Percentiles rank a stretch among this genome's conserved stretches.
Conservation (phyloP, 2,888 invertebrate genomes). For the Leucophenga montana region DNA sequence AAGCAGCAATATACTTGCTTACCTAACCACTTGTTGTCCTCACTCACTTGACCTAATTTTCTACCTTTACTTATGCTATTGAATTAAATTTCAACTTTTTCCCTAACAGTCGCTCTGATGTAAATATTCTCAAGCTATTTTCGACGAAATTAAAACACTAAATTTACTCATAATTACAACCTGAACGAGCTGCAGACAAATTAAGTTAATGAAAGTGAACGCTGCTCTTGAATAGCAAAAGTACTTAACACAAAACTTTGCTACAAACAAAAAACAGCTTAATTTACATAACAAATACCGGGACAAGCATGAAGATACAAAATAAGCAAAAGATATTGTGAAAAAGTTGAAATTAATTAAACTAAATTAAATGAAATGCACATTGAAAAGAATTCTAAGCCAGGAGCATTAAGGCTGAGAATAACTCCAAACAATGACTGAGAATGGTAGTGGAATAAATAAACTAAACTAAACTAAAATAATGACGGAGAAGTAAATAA, state of each 20-base stretch:
- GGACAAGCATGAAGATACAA: background rate
- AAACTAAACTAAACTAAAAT: too few species aligned
- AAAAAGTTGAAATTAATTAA: conserved; percentile 31
- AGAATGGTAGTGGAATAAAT: background rate
- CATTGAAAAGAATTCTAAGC: background rate
- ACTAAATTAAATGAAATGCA: conserved; percentile 14
- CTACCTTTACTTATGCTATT: background rate
- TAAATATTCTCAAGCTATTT: too few species aligned
- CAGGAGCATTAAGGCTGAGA: too few species aligned
- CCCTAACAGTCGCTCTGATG: too few species aligned
- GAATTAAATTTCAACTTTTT: conserved; percentile 32
- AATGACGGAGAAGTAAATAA: conserved; percentile 15
- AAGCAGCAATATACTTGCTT: too few species aligned
- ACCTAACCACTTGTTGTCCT: too few species aligned
- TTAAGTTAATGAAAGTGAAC: conserved; percentile 35
- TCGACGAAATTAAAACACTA: conserved; percentile 22
- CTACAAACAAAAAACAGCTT: conserved; percentile 29
- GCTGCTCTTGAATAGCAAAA: conserved; percentile 31
- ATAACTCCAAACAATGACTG: background rate
- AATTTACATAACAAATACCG: conserved; percentile 47
- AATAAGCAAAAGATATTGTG: conserved; percentile 20
- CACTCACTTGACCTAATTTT: too few species aligned
- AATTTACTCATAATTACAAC: conserved; percentile 10
- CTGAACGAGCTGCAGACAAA: background rate
- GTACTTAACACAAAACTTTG: conserved; percentile 31